Conservation (phyloP, 2,888 invertebrate genomes). For the Hyles lineata region DNA sequence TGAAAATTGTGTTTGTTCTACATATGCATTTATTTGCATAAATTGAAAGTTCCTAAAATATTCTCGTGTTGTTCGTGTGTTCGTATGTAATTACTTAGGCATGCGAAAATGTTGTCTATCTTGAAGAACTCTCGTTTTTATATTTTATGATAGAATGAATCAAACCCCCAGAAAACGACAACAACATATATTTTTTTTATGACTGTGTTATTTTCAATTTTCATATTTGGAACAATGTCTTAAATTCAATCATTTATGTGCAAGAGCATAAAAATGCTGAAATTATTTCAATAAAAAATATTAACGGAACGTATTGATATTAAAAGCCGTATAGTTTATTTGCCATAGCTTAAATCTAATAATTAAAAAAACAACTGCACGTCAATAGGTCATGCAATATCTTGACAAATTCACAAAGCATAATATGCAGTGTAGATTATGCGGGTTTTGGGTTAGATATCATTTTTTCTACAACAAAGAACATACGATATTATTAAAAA, state of each 20-base stretch:
- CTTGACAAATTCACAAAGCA: conserved; percentile 4
- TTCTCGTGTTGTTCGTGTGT: not conserved
- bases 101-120: too few relatives aligned
- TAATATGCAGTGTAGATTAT: conserved; percentile 35
- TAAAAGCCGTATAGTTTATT: not conserved
- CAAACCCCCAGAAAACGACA: too few relatives aligned
- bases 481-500: conserved; percentile 46
- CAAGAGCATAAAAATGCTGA: too few relatives aligned
- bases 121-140: too few relatives aligned
- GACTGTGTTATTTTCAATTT: not conserved
- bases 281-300: too few relatives aligned
- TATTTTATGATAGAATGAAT: too few relatives aligned
- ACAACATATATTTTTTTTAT: too few relatives aligned
- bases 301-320: too few relatives aligned
- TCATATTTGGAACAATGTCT: not conserved
- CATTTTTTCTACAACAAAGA: conserved; percentile 50
- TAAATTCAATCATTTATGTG: too few relatives aligned
- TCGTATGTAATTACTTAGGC: not conserved
- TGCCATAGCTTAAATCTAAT: not conserved
- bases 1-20: conserved; percentile 20
- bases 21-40: conserved; percentile 4
- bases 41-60: conserved; percentile 13
- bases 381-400: conserved; percentile 14
- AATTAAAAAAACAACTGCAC: not conserved
- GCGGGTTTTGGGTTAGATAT: conserved; percentile 53